These are phyloP conservation scores for Gymnoscopelus braueri DNA, from an alignment of 2,797 vertebrate species.

Conservation along the genomic window DNA sequence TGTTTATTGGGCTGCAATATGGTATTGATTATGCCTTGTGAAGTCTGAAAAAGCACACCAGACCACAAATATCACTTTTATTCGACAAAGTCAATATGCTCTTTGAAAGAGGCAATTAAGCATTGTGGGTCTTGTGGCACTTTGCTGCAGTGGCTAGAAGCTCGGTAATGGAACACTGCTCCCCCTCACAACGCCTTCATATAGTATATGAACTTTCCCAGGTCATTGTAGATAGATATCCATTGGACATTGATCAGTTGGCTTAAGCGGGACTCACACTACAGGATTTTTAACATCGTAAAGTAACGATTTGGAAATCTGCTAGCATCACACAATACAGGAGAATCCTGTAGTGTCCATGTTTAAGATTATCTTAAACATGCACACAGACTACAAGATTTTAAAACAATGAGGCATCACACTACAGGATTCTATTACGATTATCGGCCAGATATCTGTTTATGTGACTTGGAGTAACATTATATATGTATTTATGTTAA, in stretches of 20 bases:
- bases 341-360: no score
- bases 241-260: conserved; percentile 3
- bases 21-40: conserved; percentile 38
- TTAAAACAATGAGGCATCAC: no score
- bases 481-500: no score
- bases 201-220: conserved; percentile 21
- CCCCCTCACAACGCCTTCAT: conserved; percentile 31
- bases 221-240: conserved; percentile 18
- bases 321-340: no score
- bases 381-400: no score
- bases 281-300: no score
- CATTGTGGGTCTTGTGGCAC: conserved; percentile 45
- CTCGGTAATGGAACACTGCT: conserved; percentile 42
- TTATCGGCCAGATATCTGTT: no score
- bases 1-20: conserved; percentile 38
- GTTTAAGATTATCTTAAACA: no score
- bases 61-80: conserved; percentile 53
- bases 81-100: conserved; percentile 43
- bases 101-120: conserved; percentile 59
- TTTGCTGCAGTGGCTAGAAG: conserved; percentile 38
- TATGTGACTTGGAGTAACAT: no score
- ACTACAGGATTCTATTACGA: no score
- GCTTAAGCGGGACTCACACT: background rate
- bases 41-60: conserved; percentile 37
- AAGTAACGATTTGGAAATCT: no score